Evolutionary conservation across 2,113 vertebrate species (phyloP).

Genomic region (Pelobates fuscus): DNA sequence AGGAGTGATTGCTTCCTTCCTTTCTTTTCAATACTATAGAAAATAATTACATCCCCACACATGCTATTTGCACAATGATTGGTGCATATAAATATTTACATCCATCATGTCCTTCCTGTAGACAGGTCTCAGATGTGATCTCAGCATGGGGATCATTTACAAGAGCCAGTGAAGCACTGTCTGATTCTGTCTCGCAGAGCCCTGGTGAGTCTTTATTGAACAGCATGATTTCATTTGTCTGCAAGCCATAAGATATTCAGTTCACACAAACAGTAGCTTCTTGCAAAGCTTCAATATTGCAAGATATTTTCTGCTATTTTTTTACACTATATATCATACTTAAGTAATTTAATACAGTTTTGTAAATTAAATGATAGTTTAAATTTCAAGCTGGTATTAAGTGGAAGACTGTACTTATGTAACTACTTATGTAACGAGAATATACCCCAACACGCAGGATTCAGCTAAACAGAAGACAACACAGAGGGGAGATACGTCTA

Average conservation of each 20-base stretch:
- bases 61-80: constrained; percentile 23
- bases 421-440: not conserved
- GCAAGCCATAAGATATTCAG: constrained; percentile 22
- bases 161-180: constrained; percentile 21
- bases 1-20: not conserved
- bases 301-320: not conserved
- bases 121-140: constrained; percentile 40
- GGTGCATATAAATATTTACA: constrained; percentile 38
- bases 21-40: not conserved
- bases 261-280: constrained; percentile 4
- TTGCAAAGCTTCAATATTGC: not conserved
- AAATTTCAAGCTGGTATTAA: not conserved
- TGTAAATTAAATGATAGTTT: no score
- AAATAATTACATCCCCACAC: not conserved
- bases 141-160: constrained; percentile 37
- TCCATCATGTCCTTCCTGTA: constrained; percentile 33
- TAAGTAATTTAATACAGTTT: not conserved
- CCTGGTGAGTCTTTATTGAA: constrained; percentile 35
- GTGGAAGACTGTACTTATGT: not conserved
- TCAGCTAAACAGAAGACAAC: no score
- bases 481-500: no score
- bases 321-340: not conserved
- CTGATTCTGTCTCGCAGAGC: constrained; percentile 34
- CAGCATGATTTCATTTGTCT: constrained; percentile 30
- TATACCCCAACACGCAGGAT: no score